phyloP scores from a whole-genome alignment of 1,140 invertebrate genomes.

The Plectrocnemia conspersa region DNA sequence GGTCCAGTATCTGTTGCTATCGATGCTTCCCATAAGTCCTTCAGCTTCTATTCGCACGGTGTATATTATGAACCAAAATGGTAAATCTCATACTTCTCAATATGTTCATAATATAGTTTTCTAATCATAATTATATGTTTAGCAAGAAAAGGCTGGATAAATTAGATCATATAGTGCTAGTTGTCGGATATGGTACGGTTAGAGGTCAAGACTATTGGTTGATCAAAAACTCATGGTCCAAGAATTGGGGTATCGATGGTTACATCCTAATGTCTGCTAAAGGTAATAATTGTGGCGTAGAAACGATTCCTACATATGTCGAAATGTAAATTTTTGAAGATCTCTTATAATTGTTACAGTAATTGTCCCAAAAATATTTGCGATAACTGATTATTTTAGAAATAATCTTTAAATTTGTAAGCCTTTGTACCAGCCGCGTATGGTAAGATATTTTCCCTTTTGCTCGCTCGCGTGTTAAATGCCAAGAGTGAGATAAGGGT shows the following conservation, averaged over 20 bases:
- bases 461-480: too few species aligned
- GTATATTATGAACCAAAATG: constrained; percentile 84
- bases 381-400: too few species aligned
- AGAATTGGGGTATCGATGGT: constrained; percentile 91
- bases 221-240: constrained; percentile 94
- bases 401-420: too few species aligned
- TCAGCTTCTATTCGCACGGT: constrained; percentile 87
- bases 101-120: too few species aligned
- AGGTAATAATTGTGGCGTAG: constrained; percentile 89
- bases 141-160: constrained; percentile 67
- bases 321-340: constrained; percentile 55
- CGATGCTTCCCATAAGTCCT: constrained; percentile 82
- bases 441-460: too few species aligned
- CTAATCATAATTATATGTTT: too few species aligned
- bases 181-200: constrained; percentile 84
- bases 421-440: too few species aligned
- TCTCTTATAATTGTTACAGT: too few species aligned
- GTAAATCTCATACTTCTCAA: constrained; percentile 51
- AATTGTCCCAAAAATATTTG: too few species aligned
- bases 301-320: constrained; percentile 81
- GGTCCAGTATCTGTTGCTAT: constrained; percentile 91
- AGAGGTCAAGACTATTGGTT: constrained; percentile 85
- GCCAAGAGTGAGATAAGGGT: too few species aligned
- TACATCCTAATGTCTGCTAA: constrained; percentile 85
- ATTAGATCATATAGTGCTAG: constrained; percentile 89